These are phyloP conservation scores for Dicyrtoma fusca DNA, from an alignment of 2,888 invertebrate species.

Conservation along the genomic window DNA sequence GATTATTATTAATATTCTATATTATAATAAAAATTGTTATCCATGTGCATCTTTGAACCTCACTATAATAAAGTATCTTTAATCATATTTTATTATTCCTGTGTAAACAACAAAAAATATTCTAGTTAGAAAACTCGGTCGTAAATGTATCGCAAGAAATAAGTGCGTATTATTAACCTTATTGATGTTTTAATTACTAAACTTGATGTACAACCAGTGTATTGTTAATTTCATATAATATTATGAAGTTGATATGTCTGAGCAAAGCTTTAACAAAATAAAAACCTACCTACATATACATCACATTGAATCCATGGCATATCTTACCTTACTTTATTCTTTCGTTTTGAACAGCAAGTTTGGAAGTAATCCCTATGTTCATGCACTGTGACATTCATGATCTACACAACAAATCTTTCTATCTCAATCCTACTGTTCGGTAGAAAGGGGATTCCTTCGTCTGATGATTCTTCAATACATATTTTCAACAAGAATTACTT, in stretches of 20 bases:
- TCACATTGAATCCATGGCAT: conserved; percentile 12
- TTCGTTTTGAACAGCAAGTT: not conserved
- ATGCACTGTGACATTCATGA: too few relatives aligned
- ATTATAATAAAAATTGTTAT: not conserved
- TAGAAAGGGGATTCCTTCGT: too few relatives aligned
- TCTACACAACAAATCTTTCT: not conserved
- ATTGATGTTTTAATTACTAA: conserved; percentile 12
- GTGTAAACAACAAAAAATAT: not conserved
- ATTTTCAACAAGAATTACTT: too few relatives aligned
- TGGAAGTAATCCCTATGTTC: too few relatives aligned
- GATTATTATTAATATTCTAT: too few relatives aligned
- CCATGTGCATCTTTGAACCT: not conserved
- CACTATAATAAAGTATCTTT: conserved; percentile 4
- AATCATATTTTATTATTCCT: conserved; percentile 4
- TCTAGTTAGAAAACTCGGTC: not conserved
- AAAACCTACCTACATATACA: conserved; percentile 29
- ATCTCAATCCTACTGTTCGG: too few relatives aligned
- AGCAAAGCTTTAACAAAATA: conserved; percentile 34
- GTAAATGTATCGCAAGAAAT: too few relatives aligned
- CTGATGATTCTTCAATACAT: too few relatives aligned
- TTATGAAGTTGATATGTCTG: conserved; percentile 11
- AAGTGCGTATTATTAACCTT: not conserved
- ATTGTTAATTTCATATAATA: conserved; percentile 15
- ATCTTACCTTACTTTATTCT: too few relatives aligned
- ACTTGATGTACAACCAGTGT: conserved; percentile 19